Percentiles rank a stretch among this genome's conserved stretches.
These are phyloP conservation scores for Saccopteryx leptura DNA, from an alignment of 2,113 vertebrate genomes.

Conservation along the genomic window DNA sequence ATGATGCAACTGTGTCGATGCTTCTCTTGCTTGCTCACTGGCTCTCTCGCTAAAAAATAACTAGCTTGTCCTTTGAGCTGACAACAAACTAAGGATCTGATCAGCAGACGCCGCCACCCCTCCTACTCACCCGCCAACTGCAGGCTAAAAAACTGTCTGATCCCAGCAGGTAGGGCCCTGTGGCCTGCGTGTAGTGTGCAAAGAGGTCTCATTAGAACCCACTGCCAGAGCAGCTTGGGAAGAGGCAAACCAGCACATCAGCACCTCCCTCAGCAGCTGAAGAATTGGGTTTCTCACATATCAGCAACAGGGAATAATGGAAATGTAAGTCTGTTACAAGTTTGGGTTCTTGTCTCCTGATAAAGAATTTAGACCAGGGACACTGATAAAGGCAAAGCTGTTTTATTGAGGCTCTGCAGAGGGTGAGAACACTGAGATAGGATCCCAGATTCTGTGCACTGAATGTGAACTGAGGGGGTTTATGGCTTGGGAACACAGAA, in stretches of 20 bases:
- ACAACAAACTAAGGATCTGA: constrained; percentile 2
- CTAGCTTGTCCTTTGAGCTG: constrained; percentile 1
- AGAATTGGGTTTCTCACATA: neutral
- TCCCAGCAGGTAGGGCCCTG: neutral
- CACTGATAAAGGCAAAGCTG: too few relatives aligned
- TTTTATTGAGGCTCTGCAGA: too few relatives aligned
- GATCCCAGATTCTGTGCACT: too few relatives aligned
- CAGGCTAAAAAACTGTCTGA: neutral
- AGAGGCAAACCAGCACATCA: neutral
- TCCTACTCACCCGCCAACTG: neutral
- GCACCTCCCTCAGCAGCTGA: neutral
- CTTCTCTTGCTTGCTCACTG: too few relatives aligned
- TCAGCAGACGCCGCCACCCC: too few relatives aligned
- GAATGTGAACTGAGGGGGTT: too few relatives aligned
- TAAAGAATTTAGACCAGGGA: too few relatives aligned
- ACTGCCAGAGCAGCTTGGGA: neutral
- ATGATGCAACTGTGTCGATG: too few relatives aligned
- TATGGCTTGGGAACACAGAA: too few relatives aligned
- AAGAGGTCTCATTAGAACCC: neutral
- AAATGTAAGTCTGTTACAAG: neutral
- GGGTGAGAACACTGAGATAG: too few relatives aligned
- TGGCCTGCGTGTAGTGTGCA: neutral
- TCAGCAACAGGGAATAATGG: constrained; percentile 17
- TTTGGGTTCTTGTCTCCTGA: too few relatives aligned
- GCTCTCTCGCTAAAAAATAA: neutral